These are phyloP conservation scores for Blastobasis lacticolella DNA, from an alignment of 2,888 invertebrate genomes.

Conservation along the genomic window DNA sequence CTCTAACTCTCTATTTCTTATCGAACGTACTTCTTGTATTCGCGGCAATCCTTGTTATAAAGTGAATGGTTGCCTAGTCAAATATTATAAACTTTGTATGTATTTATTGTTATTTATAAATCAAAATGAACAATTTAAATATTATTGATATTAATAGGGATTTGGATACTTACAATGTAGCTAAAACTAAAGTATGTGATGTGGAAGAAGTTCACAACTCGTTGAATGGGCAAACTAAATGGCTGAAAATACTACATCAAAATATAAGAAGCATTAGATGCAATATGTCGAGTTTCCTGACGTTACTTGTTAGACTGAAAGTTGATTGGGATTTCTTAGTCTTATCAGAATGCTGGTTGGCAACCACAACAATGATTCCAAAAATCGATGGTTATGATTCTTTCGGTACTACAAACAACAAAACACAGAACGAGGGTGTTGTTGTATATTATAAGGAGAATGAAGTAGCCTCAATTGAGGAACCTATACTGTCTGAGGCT, in stretches of 20 bases:
- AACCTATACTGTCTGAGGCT: slow-evolving; percentile 11
- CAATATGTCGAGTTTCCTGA: slow-evolving; percentile 12
- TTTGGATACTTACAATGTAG: too few relatives aligned
- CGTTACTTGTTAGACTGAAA: slow-evolving; percentile 10
- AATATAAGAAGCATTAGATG: slow-evolving; percentile 19
- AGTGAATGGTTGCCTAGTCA: too few relatives aligned
- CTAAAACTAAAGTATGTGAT: too few relatives aligned
- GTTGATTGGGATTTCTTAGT: slow-evolving; percentile 16
- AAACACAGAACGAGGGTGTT: slow-evolving; percentile 19
- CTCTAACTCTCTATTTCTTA: too few relatives aligned
- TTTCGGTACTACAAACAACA: slow-evolving; percentile 5
- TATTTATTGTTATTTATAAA: too few relatives aligned
- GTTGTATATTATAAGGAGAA: slow-evolving; percentile 13
- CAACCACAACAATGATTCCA: slow-evolving; percentile 10
- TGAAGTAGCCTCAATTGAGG: slow-evolving; percentile 5
- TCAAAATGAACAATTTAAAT: too few relatives aligned
- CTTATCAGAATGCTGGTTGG: slow-evolving; percentile 18
- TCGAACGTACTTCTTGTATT: too few relatives aligned
- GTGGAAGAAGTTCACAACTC: too few relatives aligned
- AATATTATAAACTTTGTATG: too few relatives aligned
- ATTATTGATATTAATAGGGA: too few relatives aligned
- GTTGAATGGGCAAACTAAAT: too few relatives aligned
- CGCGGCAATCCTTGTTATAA: too few relatives aligned
- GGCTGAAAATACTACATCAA: slow-evolving; percentile 13
- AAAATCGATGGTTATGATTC: slow-evolving; percentile 10